Evolutionary conservation across 2,888 invertebrate genomes (phyloP), one percentile per base, ranked within the genome.

Genomic region (Nesidiocoris tenuis): DNA sequence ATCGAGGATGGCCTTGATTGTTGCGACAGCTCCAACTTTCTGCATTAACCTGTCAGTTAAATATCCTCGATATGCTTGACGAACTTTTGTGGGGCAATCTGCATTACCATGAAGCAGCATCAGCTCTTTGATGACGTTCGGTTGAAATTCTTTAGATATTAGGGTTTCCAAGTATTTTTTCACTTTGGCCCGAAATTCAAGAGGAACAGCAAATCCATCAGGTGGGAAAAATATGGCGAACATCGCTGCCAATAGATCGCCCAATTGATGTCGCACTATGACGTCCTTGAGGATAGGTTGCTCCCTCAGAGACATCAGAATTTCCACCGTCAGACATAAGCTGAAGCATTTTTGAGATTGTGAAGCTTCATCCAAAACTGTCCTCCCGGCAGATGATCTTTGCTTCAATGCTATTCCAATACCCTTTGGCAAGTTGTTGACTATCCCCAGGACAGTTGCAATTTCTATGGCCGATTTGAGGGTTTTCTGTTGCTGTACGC

Each of bases 111-210:
- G 24, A 88, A 92, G 84, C 61, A 90, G 84, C 84, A 92, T 86
- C n/a, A 91, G 84, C 82, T 92, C 90, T 81, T 88, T 89, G 81
- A 92, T 88, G 39, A 90, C 84, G 65, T 86, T 83, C 22, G 88
- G 86, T 81, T 88, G 88, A 80, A 89, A 89, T 75, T 88, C 87
- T 75, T 86, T 86, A 19, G 82, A 82, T 16, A 88, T 83, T 66
- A 91, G 83, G 78, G 85, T 81, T 59, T 86, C 81, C 80, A 91
- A 85, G 72, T 86, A 82, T 22, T 80, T 78, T 65, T 83, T 80
- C 82, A 81, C 87, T 87, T 57, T 90, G 88, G 25, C 79, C 78
- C 80, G 82, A 82, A 9, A 91, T 82, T 79, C 84, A 84, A 1
- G 24, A 18, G 67, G 55, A n/a, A 67, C 90, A 90, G 55, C 89